Conservation (phyloP, 2,113 vertebrate genomes). For the Eolophus roseicapilla region DNA sequence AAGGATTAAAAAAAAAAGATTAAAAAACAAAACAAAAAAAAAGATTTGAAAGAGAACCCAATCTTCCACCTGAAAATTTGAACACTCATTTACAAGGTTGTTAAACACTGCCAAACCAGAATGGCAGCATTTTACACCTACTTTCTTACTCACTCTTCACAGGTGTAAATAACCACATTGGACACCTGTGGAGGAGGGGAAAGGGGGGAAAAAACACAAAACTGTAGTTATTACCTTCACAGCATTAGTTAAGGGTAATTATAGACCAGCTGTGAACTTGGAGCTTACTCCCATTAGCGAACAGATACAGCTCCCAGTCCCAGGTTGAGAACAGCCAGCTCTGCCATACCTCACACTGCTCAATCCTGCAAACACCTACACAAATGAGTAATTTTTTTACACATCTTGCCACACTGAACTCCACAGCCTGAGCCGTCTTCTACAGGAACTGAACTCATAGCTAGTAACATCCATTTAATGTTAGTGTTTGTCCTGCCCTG, state of each 20-base stretch:
- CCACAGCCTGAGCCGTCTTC: not conserved
- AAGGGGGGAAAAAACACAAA: not conserved
- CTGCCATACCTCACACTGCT: fast-evolving
- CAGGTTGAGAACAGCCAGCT: not conserved
- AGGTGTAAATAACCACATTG: constrained; percentile 34
- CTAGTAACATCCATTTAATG: not conserved
- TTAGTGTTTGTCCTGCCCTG: not conserved
- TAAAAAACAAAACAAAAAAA: no score
- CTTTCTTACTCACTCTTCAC: constrained; percentile 18
- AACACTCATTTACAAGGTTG: not conserved
- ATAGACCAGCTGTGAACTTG: not conserved
- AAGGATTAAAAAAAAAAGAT: not conserved
- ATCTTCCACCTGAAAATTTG: not conserved
- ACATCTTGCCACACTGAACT: not conserved
- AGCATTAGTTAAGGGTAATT: not conserved
- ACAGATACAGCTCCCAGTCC: not conserved
- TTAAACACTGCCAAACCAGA: constrained; percentile 54
- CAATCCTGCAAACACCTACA: not conserved
- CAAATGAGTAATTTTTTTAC: not conserved
- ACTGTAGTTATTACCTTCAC: not conserved
- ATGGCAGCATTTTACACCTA: constrained; percentile 47
- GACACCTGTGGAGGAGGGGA: constrained; percentile 5
- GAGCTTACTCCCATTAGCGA: not conserved
- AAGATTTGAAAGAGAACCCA: not conserved
- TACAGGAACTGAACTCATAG: not conserved